Conservation (phyloP, 2,888 invertebrate genomes). For the Taphrorychus bicolor region DNA sequence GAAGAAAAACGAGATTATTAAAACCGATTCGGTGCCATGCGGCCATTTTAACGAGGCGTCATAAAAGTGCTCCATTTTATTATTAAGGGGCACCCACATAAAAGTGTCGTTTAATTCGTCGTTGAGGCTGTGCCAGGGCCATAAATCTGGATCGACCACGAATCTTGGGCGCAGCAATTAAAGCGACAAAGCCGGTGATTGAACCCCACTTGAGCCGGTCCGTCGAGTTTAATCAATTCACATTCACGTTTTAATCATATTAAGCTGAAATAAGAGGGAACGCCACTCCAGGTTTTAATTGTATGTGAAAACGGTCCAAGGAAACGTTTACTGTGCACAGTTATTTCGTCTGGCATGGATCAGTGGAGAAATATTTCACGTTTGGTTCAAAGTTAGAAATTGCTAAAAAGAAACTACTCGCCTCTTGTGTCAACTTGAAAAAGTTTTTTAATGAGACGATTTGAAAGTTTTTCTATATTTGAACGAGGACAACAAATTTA, state of each 20-base stretch:
- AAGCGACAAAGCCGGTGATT: constrained; percentile 47
- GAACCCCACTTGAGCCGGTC: constrained; percentile 49
- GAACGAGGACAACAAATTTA: no score
- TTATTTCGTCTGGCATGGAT: background rate
- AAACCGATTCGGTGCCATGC: background rate
- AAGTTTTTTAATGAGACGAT: no score
- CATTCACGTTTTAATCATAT: constrained; percentile 56
- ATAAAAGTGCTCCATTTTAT: constrained; percentile 37
- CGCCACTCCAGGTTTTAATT: constrained; percentile 40
- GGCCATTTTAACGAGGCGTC: constrained; percentile 11
- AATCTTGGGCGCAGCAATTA: constrained; percentile 52
- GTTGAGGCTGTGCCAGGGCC: constrained; percentile 28
- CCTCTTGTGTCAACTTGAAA: no score
- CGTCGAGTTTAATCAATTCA: constrained; percentile 53
- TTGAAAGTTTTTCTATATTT: no score
- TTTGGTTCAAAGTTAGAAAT: no score
- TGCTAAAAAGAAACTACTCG: no score
- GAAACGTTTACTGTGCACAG: background rate
- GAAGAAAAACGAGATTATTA: background rate
- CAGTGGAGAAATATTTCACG: no score
- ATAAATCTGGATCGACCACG: constrained; percentile 46
- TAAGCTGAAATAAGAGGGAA: constrained; percentile 52
- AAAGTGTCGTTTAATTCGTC: constrained; percentile 34
- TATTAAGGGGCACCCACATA: constrained; percentile 37
- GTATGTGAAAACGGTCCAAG: constrained; percentile 29